These are phyloP conservation scores for Pristionchus exspectatus DNA, from an alignment of 2,888 invertebrate genomes.

Conservation along the genomic window DNA sequence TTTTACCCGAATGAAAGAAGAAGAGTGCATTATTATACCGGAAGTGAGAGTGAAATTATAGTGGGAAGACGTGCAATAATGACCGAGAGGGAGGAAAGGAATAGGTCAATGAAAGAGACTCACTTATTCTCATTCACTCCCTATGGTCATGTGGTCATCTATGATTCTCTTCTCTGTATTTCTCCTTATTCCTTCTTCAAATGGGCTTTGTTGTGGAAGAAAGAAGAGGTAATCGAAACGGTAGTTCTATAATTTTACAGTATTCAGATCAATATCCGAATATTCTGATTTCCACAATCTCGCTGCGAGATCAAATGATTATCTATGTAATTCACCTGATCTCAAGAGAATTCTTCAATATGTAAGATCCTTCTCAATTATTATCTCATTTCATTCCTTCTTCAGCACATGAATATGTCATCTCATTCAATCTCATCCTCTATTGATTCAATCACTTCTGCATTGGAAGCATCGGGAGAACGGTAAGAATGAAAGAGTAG, in stretches of 20 bases:
- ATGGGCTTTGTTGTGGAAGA: constrained; percentile 8
- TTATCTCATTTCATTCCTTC: neutral
- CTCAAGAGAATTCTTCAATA: neutral
- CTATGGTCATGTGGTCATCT: neutral
- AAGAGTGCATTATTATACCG: constrained; percentile 20
- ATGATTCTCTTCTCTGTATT: neutral
- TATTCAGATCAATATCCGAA: constrained; percentile 34
- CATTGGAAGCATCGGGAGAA: constrained; percentile 41
- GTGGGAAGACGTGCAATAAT: neutral
- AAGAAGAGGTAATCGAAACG: neutral
- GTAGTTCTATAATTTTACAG: neutral
- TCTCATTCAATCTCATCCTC: neutral
- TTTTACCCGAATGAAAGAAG: neutral
- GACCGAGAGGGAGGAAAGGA: neutral
- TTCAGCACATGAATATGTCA: constrained; percentile 38
- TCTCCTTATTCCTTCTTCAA: neutral
- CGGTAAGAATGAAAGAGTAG: neutral
- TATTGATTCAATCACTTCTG: constrained; percentile 41
- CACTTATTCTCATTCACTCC: constrained; percentile 18
- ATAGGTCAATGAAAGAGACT: neutral
- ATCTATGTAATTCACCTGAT: constrained; percentile 47
- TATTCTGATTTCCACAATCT: constrained; percentile 41
- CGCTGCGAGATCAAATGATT: constrained; percentile 11
- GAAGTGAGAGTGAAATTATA: neutral
- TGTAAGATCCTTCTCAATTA: neutral